Evolutionary conservation across 2,888 invertebrate species (phyloP).

Genomic region (Orthosia gothica): DNA sequence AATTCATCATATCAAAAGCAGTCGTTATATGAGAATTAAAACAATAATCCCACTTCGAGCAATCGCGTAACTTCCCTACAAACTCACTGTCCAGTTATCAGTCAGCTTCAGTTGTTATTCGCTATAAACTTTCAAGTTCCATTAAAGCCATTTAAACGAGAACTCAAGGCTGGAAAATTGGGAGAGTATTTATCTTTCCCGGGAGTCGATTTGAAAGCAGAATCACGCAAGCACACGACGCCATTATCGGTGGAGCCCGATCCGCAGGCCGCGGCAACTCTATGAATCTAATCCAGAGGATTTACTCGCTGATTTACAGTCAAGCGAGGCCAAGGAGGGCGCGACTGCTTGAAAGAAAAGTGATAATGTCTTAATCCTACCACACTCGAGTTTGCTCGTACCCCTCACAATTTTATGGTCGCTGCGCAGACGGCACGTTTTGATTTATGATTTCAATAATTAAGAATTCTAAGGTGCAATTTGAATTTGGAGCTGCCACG

Average conservation of each 20-base stretch:
- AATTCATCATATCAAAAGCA: not conserved
- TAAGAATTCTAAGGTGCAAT: conserved; percentile 92
- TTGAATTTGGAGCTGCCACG: conserved; percentile 89
- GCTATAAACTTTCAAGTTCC: conserved; percentile 83
- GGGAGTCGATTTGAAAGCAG: conserved; percentile 90
- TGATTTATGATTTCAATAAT: conserved; percentile 92
- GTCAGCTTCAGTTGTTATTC: conserved; percentile 83
- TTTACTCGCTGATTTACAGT: conserved; percentile 92
- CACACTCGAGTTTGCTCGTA: conserved; percentile 88
- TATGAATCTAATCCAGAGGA: conserved; percentile 92
- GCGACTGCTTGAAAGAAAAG: conserved; percentile 92
- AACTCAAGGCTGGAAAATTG: conserved; percentile 85
- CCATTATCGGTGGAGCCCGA: conserved; percentile 89
- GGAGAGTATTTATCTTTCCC: conserved; percentile 88
- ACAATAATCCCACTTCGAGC: conserved; percentile 9
- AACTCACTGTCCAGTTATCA: conserved; percentile 84
- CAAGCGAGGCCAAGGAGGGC: conserved; percentile 86
- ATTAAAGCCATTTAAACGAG: conserved; percentile 85
- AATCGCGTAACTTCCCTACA: conserved; percentile 27
- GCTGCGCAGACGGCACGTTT: conserved; percentile 90
- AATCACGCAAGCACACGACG: conserved; percentile 90
- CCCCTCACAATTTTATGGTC: conserved; percentile 89
- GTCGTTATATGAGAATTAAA: not conserved
- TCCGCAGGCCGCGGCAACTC: conserved; percentile 90
- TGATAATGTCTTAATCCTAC: conserved; percentile 93